Evolutionary conservation across 2,888 invertebrate genomes (phyloP).

Genomic region (Drosophila mayaguana): DNA sequence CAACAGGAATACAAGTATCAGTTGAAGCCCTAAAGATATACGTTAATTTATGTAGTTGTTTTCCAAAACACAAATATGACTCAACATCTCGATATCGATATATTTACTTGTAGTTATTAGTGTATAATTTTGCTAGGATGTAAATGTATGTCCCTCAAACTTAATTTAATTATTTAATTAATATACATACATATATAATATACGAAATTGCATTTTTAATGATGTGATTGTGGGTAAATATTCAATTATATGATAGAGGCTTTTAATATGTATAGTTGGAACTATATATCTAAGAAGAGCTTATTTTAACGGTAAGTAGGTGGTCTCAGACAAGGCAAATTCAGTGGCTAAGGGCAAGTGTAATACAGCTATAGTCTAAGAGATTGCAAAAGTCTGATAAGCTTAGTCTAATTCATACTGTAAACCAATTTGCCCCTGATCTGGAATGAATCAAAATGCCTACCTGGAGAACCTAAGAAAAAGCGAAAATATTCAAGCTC

Average conservation of each 20-base stretch:
- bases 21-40: conserved; percentile 56
- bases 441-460: background rate
- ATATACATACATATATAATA: conserved; percentile 76
- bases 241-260: background rate
- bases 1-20: conserved; percentile 55
- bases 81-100: conserved; percentile 77
- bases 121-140: conserved; percentile 81
- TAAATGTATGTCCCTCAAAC: conserved; percentile 81
- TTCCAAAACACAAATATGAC: conserved; percentile 66
- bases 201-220: conserved; percentile 48
- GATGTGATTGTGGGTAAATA: background rate
- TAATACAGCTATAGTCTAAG: background rate
- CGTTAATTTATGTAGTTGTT: conserved; percentile 78
- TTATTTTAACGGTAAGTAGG: background rate
- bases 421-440: background rate
- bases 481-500: background rate
- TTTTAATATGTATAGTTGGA: background rate
- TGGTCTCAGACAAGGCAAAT: no score
- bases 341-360: no score
- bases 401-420: no score
- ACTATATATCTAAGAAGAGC: background rate
- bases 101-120: conserved; percentile 81
- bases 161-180: conserved; percentile 81
- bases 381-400: background rate
- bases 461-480: background rate